phyloP scores from a whole-genome alignment of 2,888 invertebrate species.

The Nephrotoma flavescens region DNA sequence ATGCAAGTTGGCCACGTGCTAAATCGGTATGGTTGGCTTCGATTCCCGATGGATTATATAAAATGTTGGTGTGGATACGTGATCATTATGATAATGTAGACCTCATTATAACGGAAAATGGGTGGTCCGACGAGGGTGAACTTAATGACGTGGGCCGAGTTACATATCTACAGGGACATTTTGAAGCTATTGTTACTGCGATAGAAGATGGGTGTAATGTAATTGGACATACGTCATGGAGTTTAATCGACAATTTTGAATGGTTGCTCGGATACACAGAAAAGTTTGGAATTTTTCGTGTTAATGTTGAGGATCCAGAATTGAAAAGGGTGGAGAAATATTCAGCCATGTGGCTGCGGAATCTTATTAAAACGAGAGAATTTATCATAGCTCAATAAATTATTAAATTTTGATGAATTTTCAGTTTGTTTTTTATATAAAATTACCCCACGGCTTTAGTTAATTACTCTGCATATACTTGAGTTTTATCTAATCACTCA shows the following conservation, averaged over 20 bases:
- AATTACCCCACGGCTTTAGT: neutral
- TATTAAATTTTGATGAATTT: neutral
- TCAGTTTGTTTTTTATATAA: neutral
- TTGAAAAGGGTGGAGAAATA: neutral
- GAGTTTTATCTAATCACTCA: neutral
- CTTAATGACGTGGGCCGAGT: conserved; percentile 18
- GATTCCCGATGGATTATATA: neutral
- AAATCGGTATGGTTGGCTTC: neutral
- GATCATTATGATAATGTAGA: neutral
- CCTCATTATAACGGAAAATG: neutral
- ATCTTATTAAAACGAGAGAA: neutral
- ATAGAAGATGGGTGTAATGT: neutral
- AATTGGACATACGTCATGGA: neutral
- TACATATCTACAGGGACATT: neutral
- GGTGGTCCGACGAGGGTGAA: neutral
- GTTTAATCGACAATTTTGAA: neutral
- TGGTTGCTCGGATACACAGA: neutral
- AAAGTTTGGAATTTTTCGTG: neutral
- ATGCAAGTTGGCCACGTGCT: neutral
- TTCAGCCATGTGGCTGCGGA: neutral
- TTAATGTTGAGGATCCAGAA: neutral
- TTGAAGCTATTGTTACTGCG: neutral
- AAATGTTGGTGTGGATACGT: neutral
- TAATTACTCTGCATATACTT: neutral
- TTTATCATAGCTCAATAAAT: neutral